These are phyloP conservation scores for Myrmecophaga tridactyla DNA, from an alignment of 2,113 vertebrate species.

Conservation along the genomic window DNA sequence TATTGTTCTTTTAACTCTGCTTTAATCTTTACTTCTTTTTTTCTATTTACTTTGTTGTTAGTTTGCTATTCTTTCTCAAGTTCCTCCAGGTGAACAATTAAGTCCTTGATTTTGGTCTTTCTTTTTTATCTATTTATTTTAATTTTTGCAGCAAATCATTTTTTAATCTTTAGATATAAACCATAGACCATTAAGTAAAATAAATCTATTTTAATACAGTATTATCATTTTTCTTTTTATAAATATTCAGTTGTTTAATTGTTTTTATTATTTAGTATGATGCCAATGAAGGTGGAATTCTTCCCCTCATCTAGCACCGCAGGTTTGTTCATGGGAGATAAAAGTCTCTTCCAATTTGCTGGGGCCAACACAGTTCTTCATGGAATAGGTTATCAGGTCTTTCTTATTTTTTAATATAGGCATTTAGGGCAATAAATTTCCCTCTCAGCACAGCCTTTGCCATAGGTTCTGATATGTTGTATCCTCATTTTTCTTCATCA, in stretches of 20 bases:
- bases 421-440: too few species aligned
- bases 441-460: too few species aligned
- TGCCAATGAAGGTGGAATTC: background rate
- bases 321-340: background rate
- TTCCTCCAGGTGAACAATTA: too few species aligned
- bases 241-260: background rate
- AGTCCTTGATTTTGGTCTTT: too few species aligned
- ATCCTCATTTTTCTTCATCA: too few species aligned
- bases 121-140: too few species aligned
- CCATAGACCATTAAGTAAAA: background rate
- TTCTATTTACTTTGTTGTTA: too few species aligned
- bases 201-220: background rate
- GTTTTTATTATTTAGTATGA: background rate
- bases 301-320: background rate
- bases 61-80: too few species aligned
- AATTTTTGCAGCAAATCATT: background rate
- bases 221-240: background rate
- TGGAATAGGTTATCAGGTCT: background rate
- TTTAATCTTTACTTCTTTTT: too few species aligned
- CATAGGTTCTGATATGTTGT: too few species aligned
- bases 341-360: background rate
- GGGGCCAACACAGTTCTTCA: background rate
- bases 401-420: too few species aligned
- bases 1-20: too few species aligned
- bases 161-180: background rate